Conservation (phyloP, 1,140 invertebrate genomes). For the Diploscapter pachys region DNA sequence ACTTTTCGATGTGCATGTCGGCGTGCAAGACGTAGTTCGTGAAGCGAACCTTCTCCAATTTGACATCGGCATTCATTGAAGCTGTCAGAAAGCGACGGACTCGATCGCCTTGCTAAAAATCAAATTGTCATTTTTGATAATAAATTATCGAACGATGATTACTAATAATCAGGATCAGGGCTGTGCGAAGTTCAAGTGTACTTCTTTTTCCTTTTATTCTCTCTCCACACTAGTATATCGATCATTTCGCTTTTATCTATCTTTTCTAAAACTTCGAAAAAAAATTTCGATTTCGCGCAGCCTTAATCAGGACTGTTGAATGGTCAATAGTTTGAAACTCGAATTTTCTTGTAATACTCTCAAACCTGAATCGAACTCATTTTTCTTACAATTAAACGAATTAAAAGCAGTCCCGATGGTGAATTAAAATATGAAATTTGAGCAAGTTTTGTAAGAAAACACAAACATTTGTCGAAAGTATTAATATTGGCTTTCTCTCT, state of each 20-base stretch:
- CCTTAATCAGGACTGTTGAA: too few relatives aligned
- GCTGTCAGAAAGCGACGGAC: constrained; percentile 56
- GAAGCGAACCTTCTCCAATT: constrained; percentile 49
- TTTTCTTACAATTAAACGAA: not conserved
- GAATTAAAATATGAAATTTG: constrained; percentile 2
- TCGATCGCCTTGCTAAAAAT: constrained; percentile 50
- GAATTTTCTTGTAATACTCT: too few relatives aligned
- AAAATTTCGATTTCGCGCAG: too few relatives aligned
- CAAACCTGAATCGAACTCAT: not conserved
- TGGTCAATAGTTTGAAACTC: too few relatives aligned
- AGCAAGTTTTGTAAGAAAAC: not conserved
- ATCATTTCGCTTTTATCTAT: not conserved
- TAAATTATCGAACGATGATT: not conserved
- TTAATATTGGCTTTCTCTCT: not conserved
- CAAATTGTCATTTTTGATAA: not conserved
- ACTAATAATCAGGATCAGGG: not conserved
- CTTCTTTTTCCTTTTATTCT: not conserved
- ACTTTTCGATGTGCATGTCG: constrained; percentile 47
- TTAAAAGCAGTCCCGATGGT: not conserved
- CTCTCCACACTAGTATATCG: not conserved
- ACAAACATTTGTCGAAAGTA: not conserved
- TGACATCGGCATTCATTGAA: constrained; percentile 54
- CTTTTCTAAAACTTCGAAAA: too few relatives aligned
- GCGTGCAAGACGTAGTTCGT: constrained; percentile 51
- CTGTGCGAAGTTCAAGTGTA: not conserved